Evolutionary conservation across 2,888 invertebrate species (phyloP).

Genomic region (Drosophila ochracea): DNA sequence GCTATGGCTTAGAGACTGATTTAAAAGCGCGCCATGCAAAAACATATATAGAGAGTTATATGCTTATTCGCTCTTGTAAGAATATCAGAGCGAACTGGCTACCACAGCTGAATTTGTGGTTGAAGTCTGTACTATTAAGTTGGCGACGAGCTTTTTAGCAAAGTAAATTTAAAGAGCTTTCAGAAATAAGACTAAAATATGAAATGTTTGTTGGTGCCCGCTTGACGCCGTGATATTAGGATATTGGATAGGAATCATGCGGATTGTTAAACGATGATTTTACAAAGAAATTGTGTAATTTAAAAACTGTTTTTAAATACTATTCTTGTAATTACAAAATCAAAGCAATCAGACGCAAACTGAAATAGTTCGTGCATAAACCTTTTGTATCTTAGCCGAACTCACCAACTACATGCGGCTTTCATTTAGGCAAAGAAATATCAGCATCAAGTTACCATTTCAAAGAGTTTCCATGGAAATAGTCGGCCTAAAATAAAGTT

Average conservation of each 20-base stretch:
- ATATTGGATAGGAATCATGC: neutral
- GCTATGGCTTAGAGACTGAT: neutral
- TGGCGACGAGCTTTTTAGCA: neutral
- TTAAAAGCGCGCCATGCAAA: neutral
- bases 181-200: neutral
- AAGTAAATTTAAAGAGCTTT: neutral
- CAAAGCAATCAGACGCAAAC: neutral
- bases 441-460: too few species aligned
- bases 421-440: too few species aligned
- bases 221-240: neutral
- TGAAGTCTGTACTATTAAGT: neutral
- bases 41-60: neutral
- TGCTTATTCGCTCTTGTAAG: neutral
- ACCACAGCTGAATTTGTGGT: neutral
- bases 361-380: neutral
- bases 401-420: neutral
- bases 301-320: neutral
- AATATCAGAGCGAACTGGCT: neutral
- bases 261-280: neutral
- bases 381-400: neutral
- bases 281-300: neutral
- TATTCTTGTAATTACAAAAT: too few species aligned
- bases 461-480: neutral
- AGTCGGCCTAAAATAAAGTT: neutral
- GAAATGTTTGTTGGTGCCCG: constrained; percentile 1